Evolutionary conservation across 35 echinoderm and acorn worm genomes (phyloP).

Genomic region (Heliocidaris erythrogramma): DNA sequence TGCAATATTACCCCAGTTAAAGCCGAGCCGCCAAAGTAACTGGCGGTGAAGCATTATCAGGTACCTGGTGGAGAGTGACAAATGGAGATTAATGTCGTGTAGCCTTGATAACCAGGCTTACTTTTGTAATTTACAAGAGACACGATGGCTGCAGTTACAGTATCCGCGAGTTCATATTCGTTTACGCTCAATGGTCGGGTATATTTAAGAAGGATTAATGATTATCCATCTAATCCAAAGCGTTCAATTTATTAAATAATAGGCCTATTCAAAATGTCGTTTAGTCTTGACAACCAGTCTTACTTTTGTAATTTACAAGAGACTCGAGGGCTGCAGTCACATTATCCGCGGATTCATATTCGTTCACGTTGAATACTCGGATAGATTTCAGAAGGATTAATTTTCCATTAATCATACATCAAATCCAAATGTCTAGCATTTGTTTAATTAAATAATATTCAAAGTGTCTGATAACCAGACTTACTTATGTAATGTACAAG

Average conservation of each 20-base stretch:
- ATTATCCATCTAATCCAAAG: no score
- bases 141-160: background rate
- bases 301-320: background rate
- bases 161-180: background rate
- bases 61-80: no score
- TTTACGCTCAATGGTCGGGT: background rate
- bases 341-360: background rate
- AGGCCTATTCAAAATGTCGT: no score
- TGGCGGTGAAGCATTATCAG: no score
- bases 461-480: background rate
- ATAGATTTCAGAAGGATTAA: background rate
- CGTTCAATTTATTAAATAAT: no score
- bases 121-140: background rate
- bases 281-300: no score
- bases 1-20: no score
- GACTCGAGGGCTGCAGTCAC: background rate
- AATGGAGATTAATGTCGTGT: no score
- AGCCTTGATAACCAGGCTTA: background rate
- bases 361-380: background rate
- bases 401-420: no score
- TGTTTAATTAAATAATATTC: no score
- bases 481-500: background rate
- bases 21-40: no score
- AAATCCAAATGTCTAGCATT: no score
- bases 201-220: background rate